Evolutionary conservation across 37 sponge, comb jelly and placozoan species (phyloP), one percentile per base, ranked within the genome.

Genomic region (Theonella swinhoei): DNA sequence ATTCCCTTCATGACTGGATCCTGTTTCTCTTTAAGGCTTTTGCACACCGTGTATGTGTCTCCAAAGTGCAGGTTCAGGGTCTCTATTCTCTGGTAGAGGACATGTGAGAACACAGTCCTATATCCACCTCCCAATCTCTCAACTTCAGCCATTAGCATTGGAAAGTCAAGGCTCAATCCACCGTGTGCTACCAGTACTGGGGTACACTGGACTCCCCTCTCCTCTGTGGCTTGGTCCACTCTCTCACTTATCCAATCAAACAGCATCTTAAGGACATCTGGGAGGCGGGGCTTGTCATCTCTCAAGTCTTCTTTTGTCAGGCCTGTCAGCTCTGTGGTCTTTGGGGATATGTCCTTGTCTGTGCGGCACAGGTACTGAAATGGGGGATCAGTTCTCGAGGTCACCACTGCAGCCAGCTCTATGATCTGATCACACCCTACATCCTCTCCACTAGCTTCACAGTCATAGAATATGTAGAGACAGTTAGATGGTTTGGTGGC

Each of bases 381-480:
- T 58, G 11, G 64, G 4, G 64, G 64, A 4, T 64, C 64, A 5
- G 19, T 8, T 61, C 14, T 17, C 8, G 78, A 64, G 78, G 35
- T 25, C 4, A 78, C 28, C 11, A 63, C 65, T 14, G 74, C 71
- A 36, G 74, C 83, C 23, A 82, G 23, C 37, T 72, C 83, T 7
- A 71, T 72, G 23, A 82, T 82, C 28, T 31, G 29, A 41, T 82
- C 83, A 39, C 54, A n/a, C 0, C 59, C 24, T 43, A 4, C 39
- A 24, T 58, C 73, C 19, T 2, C 14, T 19, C 83, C 73, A 34
- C 63, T 82, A 0, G 72, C 61, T 59, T 82, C 83, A 71, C 64
- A 68, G 58, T 80, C 80, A 30, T 80, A 80, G 58, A 80, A 69
- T 39, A 80, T 68, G 34, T 69, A 80, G 25, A 80, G 54, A n/a